phyloP scores from a whole-genome alignment of 2,113 vertebrate genomes.

The Sylvietta virens region DNA sequence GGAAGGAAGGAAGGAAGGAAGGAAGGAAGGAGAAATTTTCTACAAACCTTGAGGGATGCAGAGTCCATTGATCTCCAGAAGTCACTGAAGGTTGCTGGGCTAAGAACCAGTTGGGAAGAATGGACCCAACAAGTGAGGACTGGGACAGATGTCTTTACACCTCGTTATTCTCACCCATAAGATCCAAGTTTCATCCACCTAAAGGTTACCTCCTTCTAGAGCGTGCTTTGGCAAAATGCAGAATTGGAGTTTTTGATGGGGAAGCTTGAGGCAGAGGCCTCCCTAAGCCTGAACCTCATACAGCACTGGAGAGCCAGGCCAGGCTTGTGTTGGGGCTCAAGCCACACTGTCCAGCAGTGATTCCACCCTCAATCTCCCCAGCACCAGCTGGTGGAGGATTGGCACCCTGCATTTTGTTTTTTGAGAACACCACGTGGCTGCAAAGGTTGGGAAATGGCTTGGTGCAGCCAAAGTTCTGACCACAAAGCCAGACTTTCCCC shows the following conservation, averaged over 20 bases:
- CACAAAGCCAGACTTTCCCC: background rate
- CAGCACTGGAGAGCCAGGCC: background rate
- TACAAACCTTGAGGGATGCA: background rate
- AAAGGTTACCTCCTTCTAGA: background rate
- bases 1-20: background rate
- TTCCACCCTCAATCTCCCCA: background rate
- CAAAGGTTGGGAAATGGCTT: background rate
- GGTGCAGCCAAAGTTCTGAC: background rate
- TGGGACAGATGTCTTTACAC: background rate
- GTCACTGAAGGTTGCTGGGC: background rate
- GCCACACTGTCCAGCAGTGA: background rate
- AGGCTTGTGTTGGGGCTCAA: background rate
- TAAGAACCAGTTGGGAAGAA: background rate
- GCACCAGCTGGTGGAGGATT: background rate
- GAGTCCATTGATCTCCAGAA: background rate
- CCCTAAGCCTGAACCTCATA: background rate
- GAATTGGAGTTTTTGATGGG: background rate
- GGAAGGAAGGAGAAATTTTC: background rate
- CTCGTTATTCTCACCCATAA: rapidly evolving
- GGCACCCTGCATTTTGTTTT: background rate
- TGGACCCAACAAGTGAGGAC: background rate
- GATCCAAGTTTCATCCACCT: background rate
- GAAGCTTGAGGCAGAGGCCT: background rate
- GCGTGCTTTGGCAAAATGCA: background rate
- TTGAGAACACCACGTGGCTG: background rate